Percentiles rank a stretch among this genome's conserved stretches.
Evolutionary conservation across 2,888 invertebrate species (phyloP).

Genomic region (Dryococelus australis): DNA sequence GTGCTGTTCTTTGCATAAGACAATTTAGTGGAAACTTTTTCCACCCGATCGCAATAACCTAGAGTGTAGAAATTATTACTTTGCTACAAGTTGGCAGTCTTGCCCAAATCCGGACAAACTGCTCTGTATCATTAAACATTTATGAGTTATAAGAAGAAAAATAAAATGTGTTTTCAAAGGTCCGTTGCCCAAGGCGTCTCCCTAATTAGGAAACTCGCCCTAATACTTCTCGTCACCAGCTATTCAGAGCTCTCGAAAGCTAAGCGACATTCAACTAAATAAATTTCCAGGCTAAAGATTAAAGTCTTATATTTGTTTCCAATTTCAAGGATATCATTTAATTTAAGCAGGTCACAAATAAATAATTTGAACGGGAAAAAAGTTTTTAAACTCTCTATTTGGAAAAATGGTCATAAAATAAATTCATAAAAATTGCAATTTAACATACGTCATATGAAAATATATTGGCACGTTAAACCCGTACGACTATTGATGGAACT

Average conservation of each 20-base stretch:
- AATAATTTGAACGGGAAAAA: too few species aligned
- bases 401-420: too few species aligned
- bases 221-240: not conserved
- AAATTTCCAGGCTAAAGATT: not conserved
- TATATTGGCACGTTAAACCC: too few species aligned
- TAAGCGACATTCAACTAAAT: not conserved
- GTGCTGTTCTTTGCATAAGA: not conserved
- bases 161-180: not conserved
- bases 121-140: not conserved
- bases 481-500: too few species aligned
- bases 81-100: not conserved
- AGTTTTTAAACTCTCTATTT: too few species aligned
- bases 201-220: not conserved
- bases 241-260: not conserved
- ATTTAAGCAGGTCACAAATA: too few species aligned
- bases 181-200: not conserved
- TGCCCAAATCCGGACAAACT: not conserved
- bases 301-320: too few species aligned
- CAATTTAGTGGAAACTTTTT: not conserved
- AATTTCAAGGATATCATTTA: too few species aligned
- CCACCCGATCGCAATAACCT: not conserved
- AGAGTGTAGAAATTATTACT: conserved; percentile 11
- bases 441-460: too few species aligned
- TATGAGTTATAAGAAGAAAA: not conserved
- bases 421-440: too few species aligned